Conservation (phyloP, 92 coral and sea anemone genomes). For the Umimayanthus chanpuru region DNA sequence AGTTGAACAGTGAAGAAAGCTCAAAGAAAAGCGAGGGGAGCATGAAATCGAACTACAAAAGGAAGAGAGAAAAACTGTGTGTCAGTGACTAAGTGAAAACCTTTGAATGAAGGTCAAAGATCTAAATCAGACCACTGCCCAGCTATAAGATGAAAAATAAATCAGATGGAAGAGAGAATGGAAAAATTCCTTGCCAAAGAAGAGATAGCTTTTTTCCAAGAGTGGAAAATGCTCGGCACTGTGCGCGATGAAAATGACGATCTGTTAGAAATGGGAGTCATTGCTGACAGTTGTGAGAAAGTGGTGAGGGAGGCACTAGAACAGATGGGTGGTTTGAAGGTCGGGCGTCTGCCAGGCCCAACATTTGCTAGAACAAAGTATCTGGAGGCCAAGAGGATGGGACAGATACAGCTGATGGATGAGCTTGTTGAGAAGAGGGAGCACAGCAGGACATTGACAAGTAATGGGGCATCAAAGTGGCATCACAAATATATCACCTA, state of each 20-base stretch:
- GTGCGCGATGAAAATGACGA: constrained; percentile 30
- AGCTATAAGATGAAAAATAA: too few species aligned
- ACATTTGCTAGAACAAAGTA: constrained; percentile 24
- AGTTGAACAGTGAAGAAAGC: background rate
- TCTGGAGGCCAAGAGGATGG: constrained; percentile 29
- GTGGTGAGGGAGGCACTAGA: background rate
- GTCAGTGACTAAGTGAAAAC: too few species aligned
- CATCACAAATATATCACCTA: constrained; percentile 22
- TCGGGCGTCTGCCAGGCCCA: background rate
- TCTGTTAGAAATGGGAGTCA: constrained; percentile 15
- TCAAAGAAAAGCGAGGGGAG: background rate
- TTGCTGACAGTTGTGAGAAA: constrained; percentile 27
- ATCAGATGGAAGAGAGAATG: background rate
- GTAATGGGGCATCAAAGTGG: constrained; percentile 23
- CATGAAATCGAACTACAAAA: background rate
- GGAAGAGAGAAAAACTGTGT: too few species aligned
- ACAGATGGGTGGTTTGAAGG: background rate
- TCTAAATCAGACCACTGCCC: too few species aligned
- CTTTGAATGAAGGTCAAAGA: too few species aligned
- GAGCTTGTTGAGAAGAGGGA: background rate
- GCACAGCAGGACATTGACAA: background rate
- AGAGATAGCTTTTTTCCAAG: background rate
- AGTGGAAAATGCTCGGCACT: constrained; percentile 6
- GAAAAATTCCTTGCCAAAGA: background rate
- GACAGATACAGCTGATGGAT: constrained; percentile 3